phyloP scores from a whole-genome alignment of 2,113 vertebrate species.

The Jacana jacana region DNA sequence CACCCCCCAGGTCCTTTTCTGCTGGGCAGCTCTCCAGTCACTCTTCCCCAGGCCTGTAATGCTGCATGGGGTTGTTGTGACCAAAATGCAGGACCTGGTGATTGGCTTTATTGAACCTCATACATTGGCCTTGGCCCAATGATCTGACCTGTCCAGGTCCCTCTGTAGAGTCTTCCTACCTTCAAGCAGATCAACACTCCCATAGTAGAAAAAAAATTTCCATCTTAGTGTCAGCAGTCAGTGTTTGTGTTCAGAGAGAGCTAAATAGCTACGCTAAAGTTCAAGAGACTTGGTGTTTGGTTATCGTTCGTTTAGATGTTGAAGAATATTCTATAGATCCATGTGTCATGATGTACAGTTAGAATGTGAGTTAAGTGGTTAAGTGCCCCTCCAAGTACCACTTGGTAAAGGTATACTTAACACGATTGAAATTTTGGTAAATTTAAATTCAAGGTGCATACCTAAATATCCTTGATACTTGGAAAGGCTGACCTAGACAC shows the following conservation, averaged over 20 bases:
- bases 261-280: not conserved
- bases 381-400: not conserved
- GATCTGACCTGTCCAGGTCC: too few relatives aligned
- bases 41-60: too few relatives aligned
- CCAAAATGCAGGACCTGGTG: too few relatives aligned
- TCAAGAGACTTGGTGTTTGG: not conserved
- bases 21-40: too few relatives aligned
- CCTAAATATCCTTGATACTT: not conserved
- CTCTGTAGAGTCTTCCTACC: too few relatives aligned
- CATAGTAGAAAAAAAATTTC: not conserved
- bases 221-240: not conserved
- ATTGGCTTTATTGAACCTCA: too few relatives aligned
- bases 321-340: not conserved
- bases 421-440: not conserved
- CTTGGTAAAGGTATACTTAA: not conserved
- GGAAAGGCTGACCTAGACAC: not conserved
- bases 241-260: not conserved
- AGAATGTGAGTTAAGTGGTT: not conserved
- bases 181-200: too few relatives aligned
- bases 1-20: too few relatives aligned
- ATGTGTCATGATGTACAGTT: not conserved
- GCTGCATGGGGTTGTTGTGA: too few relatives aligned
- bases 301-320: rapidly evolving
- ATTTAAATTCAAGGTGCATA: not conserved
- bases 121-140: too few relatives aligned